Base-by-base conservation (phyloP, 2,888 invertebrate species). In the Platycnemis pennipes region DNA sequence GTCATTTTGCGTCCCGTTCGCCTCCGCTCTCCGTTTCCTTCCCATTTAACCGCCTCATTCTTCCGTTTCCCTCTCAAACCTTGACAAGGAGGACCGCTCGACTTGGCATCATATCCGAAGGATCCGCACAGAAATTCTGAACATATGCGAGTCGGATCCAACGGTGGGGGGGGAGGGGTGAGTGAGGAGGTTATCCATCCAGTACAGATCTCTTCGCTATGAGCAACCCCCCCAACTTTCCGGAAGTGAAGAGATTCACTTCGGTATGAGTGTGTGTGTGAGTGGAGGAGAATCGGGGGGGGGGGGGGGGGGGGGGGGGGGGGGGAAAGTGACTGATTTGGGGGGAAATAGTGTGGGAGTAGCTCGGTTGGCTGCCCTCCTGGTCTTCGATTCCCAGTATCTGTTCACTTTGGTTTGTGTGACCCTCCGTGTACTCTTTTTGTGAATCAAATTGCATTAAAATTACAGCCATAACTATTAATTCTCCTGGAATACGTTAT, bases 31-130 rank as follows among this genome's bases (percentile, higher is more conserved):
- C 77, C 31, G 77, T 77, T 77, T 77, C 77, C 77, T n/a, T 37
- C 77, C 77, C 77, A 37, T 77, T 77, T 37, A 77, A 77, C 77
- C n/a, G 77, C 77, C 77, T 26, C 37, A 77, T 77, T 37, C 77
- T 77, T 77, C 77, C 77, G 26, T 37, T 77, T 37, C 16, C 11
- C 77, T 37, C 37, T 7, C 37, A 77, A 77, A 77, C 31, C 77
- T 16, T 37, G 16, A 16, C 77, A 2, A 37, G 77, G 77, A 8
- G 31, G 13, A 22, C 63, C 31, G 77, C 77, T 26, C 37, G 63
- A 63, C 63, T 77, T 11, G 11, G 77, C 77, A 77, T 37, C 31
- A 13, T n/a, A n/a, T 77, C 37, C 37, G 37, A 31, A 77, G 77
- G 16, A 31, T 37, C 37, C 77, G 77, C 5, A 3, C 31, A 37